phyloP scores from a whole-genome alignment of 37 sponge, comb jelly and placozoan genomes.

The Ianthella basta region DNA sequence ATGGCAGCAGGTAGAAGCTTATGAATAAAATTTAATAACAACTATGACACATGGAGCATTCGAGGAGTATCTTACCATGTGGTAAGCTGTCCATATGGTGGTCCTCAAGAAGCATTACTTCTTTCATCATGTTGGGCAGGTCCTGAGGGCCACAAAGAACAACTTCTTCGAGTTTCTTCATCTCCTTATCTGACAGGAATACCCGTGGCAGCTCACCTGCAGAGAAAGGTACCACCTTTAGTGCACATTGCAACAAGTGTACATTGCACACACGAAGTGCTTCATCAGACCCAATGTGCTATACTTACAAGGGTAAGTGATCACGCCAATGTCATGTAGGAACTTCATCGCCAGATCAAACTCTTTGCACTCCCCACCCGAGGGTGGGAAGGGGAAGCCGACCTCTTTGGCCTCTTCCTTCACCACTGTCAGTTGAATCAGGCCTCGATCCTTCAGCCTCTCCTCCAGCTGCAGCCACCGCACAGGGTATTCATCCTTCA shows the following conservation, averaged over 20 bases:
- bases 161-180: slow-evolving; percentile 24
- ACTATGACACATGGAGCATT: background rate
- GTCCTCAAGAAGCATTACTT: slow-evolving; percentile 45
- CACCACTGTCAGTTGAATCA: background rate
- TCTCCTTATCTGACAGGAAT: slow-evolving; percentile 41
- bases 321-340: slow-evolving; percentile 51
- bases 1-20: background rate
- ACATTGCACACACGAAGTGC: background rate
- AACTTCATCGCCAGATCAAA: slow-evolving; percentile 35
- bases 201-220: slow-evolving; percentile 31
- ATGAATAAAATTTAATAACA: background rate
- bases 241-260: too few species aligned
- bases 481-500: slow-evolving; percentile 46
- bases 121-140: slow-evolving; percentile 60
- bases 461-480: slow-evolving; percentile 49
- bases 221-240: too few species aligned
- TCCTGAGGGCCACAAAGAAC: slow-evolving; percentile 49
- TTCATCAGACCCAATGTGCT: background rate
- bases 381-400: too few species aligned
- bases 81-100: background rate
- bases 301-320: slow-evolving; percentile 41
- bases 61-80: background rate
- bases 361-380: slow-evolving; percentile 1
- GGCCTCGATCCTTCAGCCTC: background rate
- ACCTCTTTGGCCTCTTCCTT: background rate